phyloP scores from a whole-genome alignment of 2,113 vertebrate species.

The Phylloscopus trochiloides region DNA sequence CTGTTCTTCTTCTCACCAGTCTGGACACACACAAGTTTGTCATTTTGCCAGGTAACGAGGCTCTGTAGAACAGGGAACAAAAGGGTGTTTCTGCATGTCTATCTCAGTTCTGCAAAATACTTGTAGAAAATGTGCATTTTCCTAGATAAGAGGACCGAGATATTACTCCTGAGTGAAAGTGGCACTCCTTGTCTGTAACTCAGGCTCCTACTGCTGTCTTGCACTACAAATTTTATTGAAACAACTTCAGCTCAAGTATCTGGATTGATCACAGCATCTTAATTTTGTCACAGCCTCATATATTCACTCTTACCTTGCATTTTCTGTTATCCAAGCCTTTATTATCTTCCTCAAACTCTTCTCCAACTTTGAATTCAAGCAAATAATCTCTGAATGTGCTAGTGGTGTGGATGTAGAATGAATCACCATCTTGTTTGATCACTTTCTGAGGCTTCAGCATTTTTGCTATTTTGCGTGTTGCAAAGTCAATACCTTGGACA shows the following conservation, averaged over 20 bases:
- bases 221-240: neutral
- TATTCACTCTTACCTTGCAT: slow-evolving; percentile 76
- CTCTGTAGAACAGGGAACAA: slow-evolving; percentile 63
- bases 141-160: neutral
- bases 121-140: neutral
- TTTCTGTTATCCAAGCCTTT: slow-evolving; percentile 85
- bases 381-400: slow-evolving; percentile 81
- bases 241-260: neutral
- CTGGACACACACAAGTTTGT: slow-evolving; percentile 85
- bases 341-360: slow-evolving; percentile 88
- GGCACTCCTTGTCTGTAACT: neutral
- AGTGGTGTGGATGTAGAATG: slow-evolving; percentile 78
- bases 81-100: neutral
- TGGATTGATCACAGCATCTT: neutral
- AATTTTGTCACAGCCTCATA: neutral
- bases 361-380: slow-evolving; percentile 78
- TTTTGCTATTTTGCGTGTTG: slow-evolving; percentile 81
- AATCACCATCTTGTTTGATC: slow-evolving; percentile 79
- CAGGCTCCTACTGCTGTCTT: neutral
- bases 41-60: slow-evolving; percentile 81
- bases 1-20: slow-evolving; percentile 85
- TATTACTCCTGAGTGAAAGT: neutral
- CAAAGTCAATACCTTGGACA: slow-evolving; percentile 77
- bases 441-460: slow-evolving; percentile 83
- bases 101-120: neutral